Evolutionary conservation across 2,888 invertebrate species (phyloP).

Genomic region (Helicoverpa assulta): DNA sequence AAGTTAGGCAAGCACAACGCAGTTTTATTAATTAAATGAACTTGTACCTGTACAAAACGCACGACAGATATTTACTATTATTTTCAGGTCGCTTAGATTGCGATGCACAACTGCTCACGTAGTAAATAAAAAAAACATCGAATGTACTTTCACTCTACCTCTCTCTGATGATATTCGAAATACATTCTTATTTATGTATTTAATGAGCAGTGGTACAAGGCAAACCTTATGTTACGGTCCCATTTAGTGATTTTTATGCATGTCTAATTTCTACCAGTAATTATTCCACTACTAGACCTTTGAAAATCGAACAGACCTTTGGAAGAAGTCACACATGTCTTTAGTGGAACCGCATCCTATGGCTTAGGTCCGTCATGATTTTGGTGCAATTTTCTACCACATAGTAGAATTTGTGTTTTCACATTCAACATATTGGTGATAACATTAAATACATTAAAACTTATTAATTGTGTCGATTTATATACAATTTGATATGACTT

Average conservation of each 20-base stretch:
- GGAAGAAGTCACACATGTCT: not conserved
- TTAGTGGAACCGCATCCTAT: not conserved
- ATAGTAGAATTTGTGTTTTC: not conserved
- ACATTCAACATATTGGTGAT: not conserved
- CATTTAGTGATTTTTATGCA: not conserved
- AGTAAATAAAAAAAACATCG: not conserved
- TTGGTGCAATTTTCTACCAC: not conserved
- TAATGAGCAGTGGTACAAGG: not conserved
- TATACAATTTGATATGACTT: slow-evolving; percentile 48
- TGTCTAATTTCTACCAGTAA: too few relatives aligned
- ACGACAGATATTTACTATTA: not conserved
- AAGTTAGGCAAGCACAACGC: slow-evolving; percentile 14
- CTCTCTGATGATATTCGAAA: not conserved
- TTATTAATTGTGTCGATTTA: slow-evolving; percentile 14
- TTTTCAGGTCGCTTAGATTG: not conserved
- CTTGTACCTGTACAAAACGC: not conserved
- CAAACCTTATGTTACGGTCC: not conserved
- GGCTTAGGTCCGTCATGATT: not conserved
- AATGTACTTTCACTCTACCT: not conserved
- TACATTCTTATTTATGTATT: not conserved
- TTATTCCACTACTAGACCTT: not conserved
- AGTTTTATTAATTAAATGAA: slow-evolving; percentile 10
- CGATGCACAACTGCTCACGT: not conserved
- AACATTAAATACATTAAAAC: not conserved
- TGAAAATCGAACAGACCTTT: not conserved